Percentiles rank a stretch among this genome's conserved stretches.
Evolutionary conservation across 2,113 vertebrate genomes (phyloP).

Genomic region (Ondatra zibethicus): DNA sequence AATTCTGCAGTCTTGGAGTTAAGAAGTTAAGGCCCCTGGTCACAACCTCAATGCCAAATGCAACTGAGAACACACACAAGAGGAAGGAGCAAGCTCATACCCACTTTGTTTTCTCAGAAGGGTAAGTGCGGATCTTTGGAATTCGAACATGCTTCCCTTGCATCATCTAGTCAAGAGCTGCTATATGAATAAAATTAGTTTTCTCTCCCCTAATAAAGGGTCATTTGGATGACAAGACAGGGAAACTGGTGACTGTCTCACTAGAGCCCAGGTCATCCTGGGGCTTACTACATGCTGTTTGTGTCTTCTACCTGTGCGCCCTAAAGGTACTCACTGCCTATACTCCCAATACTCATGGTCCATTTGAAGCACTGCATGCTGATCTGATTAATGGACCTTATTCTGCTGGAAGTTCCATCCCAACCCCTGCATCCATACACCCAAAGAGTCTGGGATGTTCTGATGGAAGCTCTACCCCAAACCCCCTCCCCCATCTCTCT

Average conservation of each 20-base stretch:
- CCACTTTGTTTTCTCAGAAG: background rate
- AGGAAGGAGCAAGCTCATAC: background rate
- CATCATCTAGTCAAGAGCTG: background rate
- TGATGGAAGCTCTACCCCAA: too few species aligned
- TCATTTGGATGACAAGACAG: background rate
- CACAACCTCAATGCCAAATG: background rate
- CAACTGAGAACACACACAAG: slow-evolving; percentile 20
- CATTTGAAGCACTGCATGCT: background rate
- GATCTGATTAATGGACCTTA: background rate
- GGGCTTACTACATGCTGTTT: background rate
- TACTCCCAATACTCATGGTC: background rate
- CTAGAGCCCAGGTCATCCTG: too few species aligned
- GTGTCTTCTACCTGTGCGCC: background rate
- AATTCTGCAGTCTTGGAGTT: background rate
- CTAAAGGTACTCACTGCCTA: background rate
- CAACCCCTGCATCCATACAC: too few species aligned
- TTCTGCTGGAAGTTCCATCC: too few species aligned
- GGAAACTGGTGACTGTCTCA: background rate
- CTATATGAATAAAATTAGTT: too few species aligned
- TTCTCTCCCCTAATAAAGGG: background rate
- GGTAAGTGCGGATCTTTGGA: background rate
- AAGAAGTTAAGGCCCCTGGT: too few species aligned
- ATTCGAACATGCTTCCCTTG: background rate
- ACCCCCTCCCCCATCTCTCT: too few species aligned
- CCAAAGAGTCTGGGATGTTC: too few species aligned